phyloP scores from a whole-genome alignment of 1,140 invertebrate species.

The Calycopis cecrops region DNA sequence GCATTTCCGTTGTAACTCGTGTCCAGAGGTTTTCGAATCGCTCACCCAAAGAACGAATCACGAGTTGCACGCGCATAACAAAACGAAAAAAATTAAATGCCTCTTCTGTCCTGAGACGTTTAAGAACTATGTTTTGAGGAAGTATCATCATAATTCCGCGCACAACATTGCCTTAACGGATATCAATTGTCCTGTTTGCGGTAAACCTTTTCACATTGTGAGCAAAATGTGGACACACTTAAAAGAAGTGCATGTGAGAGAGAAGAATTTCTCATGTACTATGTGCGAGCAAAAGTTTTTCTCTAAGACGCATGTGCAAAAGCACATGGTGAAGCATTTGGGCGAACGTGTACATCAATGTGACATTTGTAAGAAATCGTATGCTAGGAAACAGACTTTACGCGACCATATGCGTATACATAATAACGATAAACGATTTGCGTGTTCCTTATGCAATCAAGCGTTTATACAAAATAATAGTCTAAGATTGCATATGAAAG shows the following conservation, averaged over 20 bases:
- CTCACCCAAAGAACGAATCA: constrained; percentile 44
- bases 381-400: constrained; percentile 75
- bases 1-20: constrained; percentile 38
- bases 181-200: constrained; percentile 52
- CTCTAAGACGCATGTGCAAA: constrained; percentile 48
- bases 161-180: constrained; percentile 39
- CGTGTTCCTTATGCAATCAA: constrained; percentile 43
- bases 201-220: constrained; percentile 45
- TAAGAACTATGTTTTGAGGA: constrained; percentile 43
- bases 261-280: constrained; percentile 53
- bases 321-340: constrained; percentile 76
- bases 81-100: constrained; percentile 43
- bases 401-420: constrained; percentile 76
- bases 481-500: constrained; percentile 47
- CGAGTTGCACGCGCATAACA: constrained; percentile 43
- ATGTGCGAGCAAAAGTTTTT: constrained; percentile 61
- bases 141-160: constrained; percentile 40
- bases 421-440: constrained; percentile 45
- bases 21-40: constrained; percentile 46
- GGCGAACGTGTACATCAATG: constrained; percentile 84
- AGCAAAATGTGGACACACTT: constrained; percentile 59
- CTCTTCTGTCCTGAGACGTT: constrained; percentile 50
- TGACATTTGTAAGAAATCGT: constrained; percentile 79
- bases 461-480: constrained; percentile 51
- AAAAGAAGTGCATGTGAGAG: constrained; percentile 57